Percentiles rank a stretch among this genome's conserved stretches.
Evolutionary conservation across 2,888 invertebrate genomes (phyloP).

Genomic region (Byasa hedistus): DNA sequence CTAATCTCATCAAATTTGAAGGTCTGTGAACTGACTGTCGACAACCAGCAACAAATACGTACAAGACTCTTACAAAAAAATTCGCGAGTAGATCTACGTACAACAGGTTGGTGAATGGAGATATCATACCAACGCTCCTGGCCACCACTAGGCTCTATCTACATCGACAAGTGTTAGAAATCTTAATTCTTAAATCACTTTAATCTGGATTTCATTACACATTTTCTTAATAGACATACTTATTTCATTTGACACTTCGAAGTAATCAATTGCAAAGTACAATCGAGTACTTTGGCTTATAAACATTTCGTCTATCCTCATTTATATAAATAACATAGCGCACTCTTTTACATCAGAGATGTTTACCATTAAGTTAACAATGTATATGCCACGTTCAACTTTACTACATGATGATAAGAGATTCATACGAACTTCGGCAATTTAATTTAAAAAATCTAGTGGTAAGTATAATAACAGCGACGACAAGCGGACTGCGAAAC

Average conservation of each 20-base stretch:
- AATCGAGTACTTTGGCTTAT: neutral
- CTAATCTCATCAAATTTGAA: too few species aligned
- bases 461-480: constrained; percentile 40
- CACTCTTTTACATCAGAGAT: constrained; percentile 33
- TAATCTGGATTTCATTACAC: too few species aligned
- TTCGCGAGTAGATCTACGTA: constrained; percentile 13
- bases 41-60: too few species aligned
- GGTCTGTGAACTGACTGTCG: too few species aligned
- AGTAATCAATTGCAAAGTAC: too few species aligned
- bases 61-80: neutral
- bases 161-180: too few species aligned
- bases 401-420: neutral
- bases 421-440: neutral
- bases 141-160: neutral
- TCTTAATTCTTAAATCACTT: too few species aligned
- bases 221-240: too few species aligned
- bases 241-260: too few species aligned
- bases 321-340: constrained; percentile 40
- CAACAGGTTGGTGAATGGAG: constrained; percentile 4
- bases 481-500: constrained; percentile 46
- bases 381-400: constrained; percentile 9
- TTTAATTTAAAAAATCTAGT: constrained; percentile 25
- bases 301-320: constrained; percentile 39
- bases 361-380: constrained; percentile 3
- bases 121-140: constrained; percentile 5